Percentiles rank a stretch among this genome's conserved stretches.
These are phyloP conservation scores for Macrochelys suwanniensis DNA, from an alignment of 2,797 vertebrate species.

Conservation along the genomic window DNA sequence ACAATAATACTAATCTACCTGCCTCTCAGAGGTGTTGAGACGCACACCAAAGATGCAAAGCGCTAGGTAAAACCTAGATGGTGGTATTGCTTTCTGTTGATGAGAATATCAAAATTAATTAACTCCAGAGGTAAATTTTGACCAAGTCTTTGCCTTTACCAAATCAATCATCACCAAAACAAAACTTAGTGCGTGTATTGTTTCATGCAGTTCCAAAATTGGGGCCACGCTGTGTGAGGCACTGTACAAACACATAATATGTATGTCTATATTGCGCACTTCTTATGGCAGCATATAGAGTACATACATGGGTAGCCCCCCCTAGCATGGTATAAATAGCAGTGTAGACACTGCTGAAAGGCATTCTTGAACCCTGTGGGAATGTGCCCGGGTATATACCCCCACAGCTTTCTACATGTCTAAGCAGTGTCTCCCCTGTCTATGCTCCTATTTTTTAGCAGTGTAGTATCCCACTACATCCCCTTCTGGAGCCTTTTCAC, in stretches of 20 bases:
- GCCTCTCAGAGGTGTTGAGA: not conserved
- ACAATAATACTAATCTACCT: not conserved
- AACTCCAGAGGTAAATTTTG: not conserved
- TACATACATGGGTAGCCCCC: not conserved
- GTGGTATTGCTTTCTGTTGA: not conserved
- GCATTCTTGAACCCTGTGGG: not conserved
- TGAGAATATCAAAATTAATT: not conserved
- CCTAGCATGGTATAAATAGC: not conserved
- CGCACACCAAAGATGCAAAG: not conserved
- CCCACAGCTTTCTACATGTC: not conserved
- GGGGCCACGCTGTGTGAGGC: not conserved
- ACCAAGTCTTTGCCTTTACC: accelerated
- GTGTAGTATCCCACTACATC: not conserved
- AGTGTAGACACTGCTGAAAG: not conserved
- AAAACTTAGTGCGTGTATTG: not conserved
- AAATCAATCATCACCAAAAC: not conserved
- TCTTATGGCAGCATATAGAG: not conserved
- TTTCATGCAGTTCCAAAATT: not conserved
- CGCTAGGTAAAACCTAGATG: not conserved
- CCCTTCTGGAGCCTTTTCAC: not conserved
- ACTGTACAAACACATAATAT: not conserved
- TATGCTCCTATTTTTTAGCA: not conserved
- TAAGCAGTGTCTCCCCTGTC: not conserved
- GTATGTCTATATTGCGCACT: not conserved
- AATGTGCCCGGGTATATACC: not conserved